Evolutionary conservation across 2,888 invertebrate genomes (phyloP).

Genomic region (Thymelicus acteon): DNA sequence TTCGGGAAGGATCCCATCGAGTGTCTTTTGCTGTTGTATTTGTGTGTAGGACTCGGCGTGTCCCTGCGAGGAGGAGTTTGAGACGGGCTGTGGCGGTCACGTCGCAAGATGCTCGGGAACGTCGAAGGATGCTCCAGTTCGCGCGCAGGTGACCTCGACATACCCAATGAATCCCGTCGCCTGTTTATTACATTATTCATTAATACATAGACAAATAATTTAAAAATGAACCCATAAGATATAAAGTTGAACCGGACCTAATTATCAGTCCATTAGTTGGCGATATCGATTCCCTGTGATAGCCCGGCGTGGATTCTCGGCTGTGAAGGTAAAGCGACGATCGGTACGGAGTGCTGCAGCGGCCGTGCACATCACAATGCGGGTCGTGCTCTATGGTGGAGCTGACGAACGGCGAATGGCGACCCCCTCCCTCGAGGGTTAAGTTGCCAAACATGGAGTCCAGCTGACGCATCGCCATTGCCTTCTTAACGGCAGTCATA

Average conservation of each 20-base stretch:
- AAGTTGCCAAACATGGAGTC: slow-evolving; percentile 89
- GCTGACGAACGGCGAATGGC: slow-evolving; percentile 73
- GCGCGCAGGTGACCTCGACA: slow-evolving; percentile 83
- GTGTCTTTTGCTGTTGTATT: slow-evolving; percentile 67
- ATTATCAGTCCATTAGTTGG: slow-evolving; percentile 78
- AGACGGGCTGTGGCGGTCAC: slow-evolving; percentile 82
- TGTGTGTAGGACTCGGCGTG: slow-evolving; percentile 76
- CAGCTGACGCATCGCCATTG: slow-evolving; percentile 88
- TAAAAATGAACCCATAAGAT: slow-evolving; percentile 34
- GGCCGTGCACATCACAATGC: slow-evolving; percentile 90
- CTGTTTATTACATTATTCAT: slow-evolving; percentile 61
- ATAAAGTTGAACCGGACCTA: slow-evolving; percentile 60
- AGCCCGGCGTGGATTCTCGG: slow-evolving; percentile 83
- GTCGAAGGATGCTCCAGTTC: slow-evolving; percentile 89
- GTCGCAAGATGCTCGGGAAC: slow-evolving; percentile 88
- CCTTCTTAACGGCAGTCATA: slow-evolving; percentile 85
- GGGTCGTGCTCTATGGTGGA: slow-evolving; percentile 84
- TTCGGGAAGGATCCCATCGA: slow-evolving; percentile 79
- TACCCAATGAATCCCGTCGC: slow-evolving; percentile 85
- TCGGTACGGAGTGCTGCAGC: slow-evolving; percentile 73
- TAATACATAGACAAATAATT: slow-evolving; percentile 32
- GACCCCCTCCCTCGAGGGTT: slow-evolving; percentile 82
- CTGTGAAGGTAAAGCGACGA: slow-evolving; percentile 78
- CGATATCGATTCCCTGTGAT: slow-evolving; percentile 82
- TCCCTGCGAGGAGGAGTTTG: slow-evolving; percentile 79